Percentiles rank a stretch among this genome's conserved stretches.
Evolutionary conservation across 2,888 invertebrate species (phyloP).

Genomic region (Maniola hyperantus): DNA sequence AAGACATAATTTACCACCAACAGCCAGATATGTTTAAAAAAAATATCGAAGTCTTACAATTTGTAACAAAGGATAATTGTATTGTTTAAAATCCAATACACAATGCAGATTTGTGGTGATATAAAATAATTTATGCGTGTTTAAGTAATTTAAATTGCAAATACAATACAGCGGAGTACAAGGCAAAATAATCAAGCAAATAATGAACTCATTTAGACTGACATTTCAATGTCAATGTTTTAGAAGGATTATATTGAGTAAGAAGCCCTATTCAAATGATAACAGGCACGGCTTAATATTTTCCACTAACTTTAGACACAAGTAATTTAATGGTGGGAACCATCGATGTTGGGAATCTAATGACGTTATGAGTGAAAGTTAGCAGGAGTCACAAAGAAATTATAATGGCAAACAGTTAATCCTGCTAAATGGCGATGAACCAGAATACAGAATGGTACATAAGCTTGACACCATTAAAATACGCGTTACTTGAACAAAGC

Average conservation of each 20-base stretch:
- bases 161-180: not conserved
- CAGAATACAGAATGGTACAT: not conserved
- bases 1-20: not conserved
- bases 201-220: not conserved
- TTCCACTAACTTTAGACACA: too few species aligned
- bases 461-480: slow-evolving; percentile 8
- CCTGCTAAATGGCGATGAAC: not conserved
- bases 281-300: too few species aligned
- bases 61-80: not conserved
- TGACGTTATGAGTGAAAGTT: too few species aligned
- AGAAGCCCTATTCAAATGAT: too few species aligned
- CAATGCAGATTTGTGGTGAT: slow-evolving; percentile 6
- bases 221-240: not conserved
- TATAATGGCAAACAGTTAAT: not conserved
- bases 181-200: not conserved
- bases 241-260: not conserved
- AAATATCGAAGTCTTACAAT: not conserved
- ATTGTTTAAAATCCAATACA: slow-evolving; percentile 6
- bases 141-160: slow-evolving; percentile 4
- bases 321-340: too few species aligned
- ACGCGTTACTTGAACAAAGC: slow-evolving; percentile 6
- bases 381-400: not conserved
- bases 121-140: slow-evolving; percentile 6
- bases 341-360: too few species aligned
- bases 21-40: not conserved